Conservation (phyloP, 2,888 invertebrate genomes). For the Caenorhabditis becei region DNA sequence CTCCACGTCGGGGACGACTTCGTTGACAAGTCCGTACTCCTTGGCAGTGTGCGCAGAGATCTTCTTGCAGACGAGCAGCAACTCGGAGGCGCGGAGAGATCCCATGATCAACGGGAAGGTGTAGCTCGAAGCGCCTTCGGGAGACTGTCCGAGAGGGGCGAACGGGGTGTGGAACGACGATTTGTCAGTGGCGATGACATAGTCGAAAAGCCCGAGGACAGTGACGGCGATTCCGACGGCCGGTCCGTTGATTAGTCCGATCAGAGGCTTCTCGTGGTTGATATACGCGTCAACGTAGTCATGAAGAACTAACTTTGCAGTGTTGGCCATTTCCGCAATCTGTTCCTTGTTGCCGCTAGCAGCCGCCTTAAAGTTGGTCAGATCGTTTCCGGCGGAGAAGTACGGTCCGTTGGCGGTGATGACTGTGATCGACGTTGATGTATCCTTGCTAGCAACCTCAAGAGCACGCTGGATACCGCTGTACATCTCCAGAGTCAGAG, state of each 20-base stretch:
- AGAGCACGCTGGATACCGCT: slow-evolving; percentile 67
- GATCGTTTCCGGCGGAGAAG: slow-evolving; percentile 91
- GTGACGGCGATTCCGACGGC: slow-evolving; percentile 94
- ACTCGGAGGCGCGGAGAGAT: slow-evolving; percentile 85
- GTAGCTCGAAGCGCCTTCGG: slow-evolving; percentile 93
- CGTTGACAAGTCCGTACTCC: slow-evolving; percentile 88
- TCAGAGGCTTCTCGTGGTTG: slow-evolving; percentile 90
- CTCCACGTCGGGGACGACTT: slow-evolving; percentile 85
- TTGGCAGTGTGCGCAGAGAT: slow-evolving; percentile 89
- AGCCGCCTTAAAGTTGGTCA: slow-evolving; percentile 82
- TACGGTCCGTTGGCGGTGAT: slow-evolving; percentile 86
- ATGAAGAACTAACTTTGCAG: slow-evolving; percentile 71
- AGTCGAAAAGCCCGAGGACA: slow-evolving; percentile 90
- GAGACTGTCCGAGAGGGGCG: slow-evolving; percentile 88
- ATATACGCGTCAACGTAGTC: slow-evolving; percentile 86
- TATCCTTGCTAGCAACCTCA: slow-evolving; percentile 84
- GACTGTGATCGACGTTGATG: slow-evolving; percentile 86
- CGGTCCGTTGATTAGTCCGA: slow-evolving; percentile 94
- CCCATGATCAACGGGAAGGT: slow-evolving; percentile 92
- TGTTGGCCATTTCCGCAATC: slow-evolving; percentile 71
- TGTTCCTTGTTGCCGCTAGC: slow-evolving; percentile 69
- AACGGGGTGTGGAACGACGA: slow-evolving; percentile 94
- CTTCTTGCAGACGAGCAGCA: slow-evolving; percentile 87
- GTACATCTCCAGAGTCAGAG: slow-evolving; percentile 80
- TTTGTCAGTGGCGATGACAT: slow-evolving; percentile 91